phyloP scores from a whole-genome alignment of 2,113 vertebrate species.

The Atherinomorus stipes region DNA sequence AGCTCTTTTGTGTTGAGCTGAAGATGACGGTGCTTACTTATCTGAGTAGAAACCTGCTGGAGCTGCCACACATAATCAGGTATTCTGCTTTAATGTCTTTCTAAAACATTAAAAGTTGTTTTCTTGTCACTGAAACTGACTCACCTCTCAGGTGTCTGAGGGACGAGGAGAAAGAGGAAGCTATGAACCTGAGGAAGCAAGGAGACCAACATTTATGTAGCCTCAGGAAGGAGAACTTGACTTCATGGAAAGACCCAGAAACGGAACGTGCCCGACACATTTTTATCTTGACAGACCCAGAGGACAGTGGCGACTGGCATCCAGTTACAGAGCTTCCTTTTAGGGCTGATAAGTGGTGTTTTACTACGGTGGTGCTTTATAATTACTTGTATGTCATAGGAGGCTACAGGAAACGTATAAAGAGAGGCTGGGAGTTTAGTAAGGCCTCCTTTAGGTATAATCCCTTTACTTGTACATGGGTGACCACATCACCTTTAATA shows the following conservation, averaged over 20 bases:
- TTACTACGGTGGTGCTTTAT: conserved; percentile 82
- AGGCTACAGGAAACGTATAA: conserved; percentile 76
- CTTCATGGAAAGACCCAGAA: conserved; percentile 61
- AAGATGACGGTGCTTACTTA: conserved; percentile 71
- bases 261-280: conserved; percentile 66
- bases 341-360: conserved; percentile 85
- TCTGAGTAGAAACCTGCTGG: conserved; percentile 80
- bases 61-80: conserved; percentile 72
- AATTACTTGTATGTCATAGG: conserved; percentile 85
- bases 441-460: conserved; percentile 85
- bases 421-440: conserved; percentile 81
- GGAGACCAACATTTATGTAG: conserved; percentile 72
- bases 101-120: not conserved
- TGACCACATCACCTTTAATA: conserved; percentile 74
- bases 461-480: conserved; percentile 77
- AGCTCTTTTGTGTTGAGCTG: conserved; percentile 79
- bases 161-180: conserved; percentile 50
- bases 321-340: conserved; percentile 79
- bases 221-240: conserved; percentile 84
- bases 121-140: not conserved
- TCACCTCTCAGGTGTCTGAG: conserved; percentile 54
- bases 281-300: conserved; percentile 65
- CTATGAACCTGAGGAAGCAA: conserved; percentile 64
- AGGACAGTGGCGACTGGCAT: conserved; percentile 68
- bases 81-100: conserved; percentile 10